These are phyloP conservation scores for Siniperca undulata DNA, from an alignment of 2,797 vertebrate species.

Conservation along the genomic window DNA sequence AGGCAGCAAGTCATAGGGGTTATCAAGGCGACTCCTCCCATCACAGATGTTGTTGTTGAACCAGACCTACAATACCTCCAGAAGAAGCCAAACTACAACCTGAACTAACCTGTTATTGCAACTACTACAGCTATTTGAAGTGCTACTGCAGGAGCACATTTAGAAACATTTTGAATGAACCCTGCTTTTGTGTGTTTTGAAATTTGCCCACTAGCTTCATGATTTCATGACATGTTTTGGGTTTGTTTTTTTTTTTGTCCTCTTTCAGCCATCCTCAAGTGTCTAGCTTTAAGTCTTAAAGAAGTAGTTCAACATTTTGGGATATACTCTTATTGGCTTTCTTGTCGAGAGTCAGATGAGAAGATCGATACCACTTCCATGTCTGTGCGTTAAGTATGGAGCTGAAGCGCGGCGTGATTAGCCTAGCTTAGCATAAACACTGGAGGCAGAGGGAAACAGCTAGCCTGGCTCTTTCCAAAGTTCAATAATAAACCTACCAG, in stretches of 20 bases:
- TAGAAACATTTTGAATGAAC: background rate
- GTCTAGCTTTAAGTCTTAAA: background rate
- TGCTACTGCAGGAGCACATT: background rate
- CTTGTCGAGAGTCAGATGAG: background rate
- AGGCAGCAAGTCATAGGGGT: conserved; percentile 7
- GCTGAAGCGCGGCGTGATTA: background rate
- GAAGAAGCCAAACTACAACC: conserved; percentile 2
- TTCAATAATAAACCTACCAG: background rate
- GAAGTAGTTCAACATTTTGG: background rate
- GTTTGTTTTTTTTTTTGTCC: background rate
- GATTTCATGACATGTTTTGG: background rate
- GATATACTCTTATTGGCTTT: background rate
- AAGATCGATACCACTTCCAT: background rate
- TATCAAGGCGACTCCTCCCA: conserved; percentile 21
- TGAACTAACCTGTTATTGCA: background rate
- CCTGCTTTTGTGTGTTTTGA: background rate
- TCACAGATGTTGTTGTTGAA: conserved; percentile 46
- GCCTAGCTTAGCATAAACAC: background rate
- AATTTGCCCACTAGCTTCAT: background rate
- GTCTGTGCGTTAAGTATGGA: background rate
- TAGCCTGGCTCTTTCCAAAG: background rate
- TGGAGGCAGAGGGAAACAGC: background rate
- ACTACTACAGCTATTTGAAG: background rate
- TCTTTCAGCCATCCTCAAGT: background rate
- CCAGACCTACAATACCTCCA: background rate